Evolutionary conservation across 2,113 vertebrate species (phyloP), one percentile per base, ranked within the genome.

Genomic region (Podiceps cristatus): DNA sequence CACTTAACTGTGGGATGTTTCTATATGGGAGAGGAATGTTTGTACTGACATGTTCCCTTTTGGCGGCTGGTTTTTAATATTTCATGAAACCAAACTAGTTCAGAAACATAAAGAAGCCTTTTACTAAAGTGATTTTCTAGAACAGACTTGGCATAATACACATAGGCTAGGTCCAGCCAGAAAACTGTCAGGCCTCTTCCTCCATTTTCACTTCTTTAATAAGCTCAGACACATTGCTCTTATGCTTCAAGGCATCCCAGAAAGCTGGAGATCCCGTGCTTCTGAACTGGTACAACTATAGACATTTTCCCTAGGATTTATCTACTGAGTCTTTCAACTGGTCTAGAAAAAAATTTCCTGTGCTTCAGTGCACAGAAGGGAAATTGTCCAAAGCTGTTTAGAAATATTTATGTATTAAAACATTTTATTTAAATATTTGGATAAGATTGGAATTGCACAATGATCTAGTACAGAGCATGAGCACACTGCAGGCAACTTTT

Each of bases 41-140:
- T 0, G 0, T 81, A 73, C 64, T 94, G 96, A 95, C 18, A 5
- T 88, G 58, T 80, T 96, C 62, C 53, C 35, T 96, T 96, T 89
- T 93, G 95, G 84, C 3, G 19, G 53, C 68, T 76, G 78, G 44
- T 91, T 45, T 97, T 97, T 91, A 98, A 97, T 97, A 94, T 97
- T 97, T 97, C 78, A 97, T 96, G 64, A 93, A 95, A 96, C 76
- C 58, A 96, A 96, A 95, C 88, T 94, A 89, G 95, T 93, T 95
- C 86, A 95, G 93, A 94, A 96, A 95, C 75, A 96, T 88, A 86
- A 97, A 97, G 93, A 69, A 97, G 74, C 90, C 92, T 97, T 97
- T 96, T 96, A 91, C 91, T 95, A 67, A 95, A 94, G 91, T 96
- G 96, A 96, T 96, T 97, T 96, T 94, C 97, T 96, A 89, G 94